Conservation (phyloP, 2,888 invertebrate species). For the Neocrepidodera transversa region DNA sequence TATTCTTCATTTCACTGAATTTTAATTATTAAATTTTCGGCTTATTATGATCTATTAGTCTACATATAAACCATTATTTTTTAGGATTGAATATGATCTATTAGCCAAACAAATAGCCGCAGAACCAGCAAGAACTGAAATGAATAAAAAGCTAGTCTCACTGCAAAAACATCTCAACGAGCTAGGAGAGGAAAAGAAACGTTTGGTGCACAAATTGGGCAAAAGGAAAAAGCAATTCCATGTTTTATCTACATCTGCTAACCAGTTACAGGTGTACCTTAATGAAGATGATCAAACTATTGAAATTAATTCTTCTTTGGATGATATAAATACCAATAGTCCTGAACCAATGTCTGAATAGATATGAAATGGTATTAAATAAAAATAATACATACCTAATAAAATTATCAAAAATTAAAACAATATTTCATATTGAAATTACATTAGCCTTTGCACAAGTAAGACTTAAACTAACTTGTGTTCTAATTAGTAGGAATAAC, state of each 20-base stretch:
- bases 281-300: conserved; percentile 65
- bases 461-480: no score
- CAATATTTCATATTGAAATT: no score
- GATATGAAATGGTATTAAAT: conserved; percentile 12
- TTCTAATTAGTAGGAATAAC: no score
- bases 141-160: conserved; percentile 71
- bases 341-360: conserved; percentile 58
- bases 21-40: no score
- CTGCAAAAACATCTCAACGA: conserved; percentile 76
- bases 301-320: conserved; percentile 48
- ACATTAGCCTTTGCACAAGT: no score
- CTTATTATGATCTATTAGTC: no score
- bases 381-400: no score
- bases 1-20: no score
- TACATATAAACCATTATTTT: no score
- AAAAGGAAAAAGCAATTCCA: conserved; percentile 89
- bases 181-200: conserved; percentile 74
- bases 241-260: conserved; percentile 85
- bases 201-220: conserved; percentile 79
- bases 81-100: conserved; percentile 86
- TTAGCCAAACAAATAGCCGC: conserved; percentile 89
- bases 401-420: no score
- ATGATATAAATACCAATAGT: conserved; percentile 62
- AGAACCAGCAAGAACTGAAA: conserved; percentile 88
- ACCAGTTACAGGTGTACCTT: conserved; percentile 81